Conservation (phyloP, 2,797 vertebrate species). For the Telmatherina bonti region DNA sequence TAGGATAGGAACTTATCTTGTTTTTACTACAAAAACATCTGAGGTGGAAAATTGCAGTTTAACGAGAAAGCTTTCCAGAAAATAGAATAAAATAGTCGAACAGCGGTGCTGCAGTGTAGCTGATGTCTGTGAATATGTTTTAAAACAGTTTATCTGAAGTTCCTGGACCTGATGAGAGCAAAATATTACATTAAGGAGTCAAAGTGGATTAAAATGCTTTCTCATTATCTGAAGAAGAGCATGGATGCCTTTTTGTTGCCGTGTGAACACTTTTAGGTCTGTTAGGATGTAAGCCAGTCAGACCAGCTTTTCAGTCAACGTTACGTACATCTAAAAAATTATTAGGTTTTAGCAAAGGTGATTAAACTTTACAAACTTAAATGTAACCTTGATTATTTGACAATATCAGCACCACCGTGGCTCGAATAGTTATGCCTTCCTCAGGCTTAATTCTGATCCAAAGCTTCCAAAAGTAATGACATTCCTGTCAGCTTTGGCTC, state of each 20-base stretch:
- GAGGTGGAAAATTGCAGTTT: slow-evolving; percentile 38
- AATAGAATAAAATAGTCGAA: background rate
- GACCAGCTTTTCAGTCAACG: background rate
- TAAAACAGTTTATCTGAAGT: slow-evolving; percentile 8
- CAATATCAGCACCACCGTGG: background rate
- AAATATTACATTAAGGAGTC: background rate
- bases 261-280: background rate
- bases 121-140: background rate
- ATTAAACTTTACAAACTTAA: background rate
- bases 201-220: background rate
- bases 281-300: background rate
- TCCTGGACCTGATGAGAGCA: background rate
- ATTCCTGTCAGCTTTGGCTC: background rate
- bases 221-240: background rate
- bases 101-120: slow-evolving; percentile 3
- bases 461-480: background rate
- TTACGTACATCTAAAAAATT: background rate
- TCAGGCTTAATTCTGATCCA: background rate
- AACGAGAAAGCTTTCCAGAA: slow-evolving; percentile 25
- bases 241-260: background rate
- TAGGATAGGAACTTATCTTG: slow-evolving; percentile 8
- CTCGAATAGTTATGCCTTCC: background rate
- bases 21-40: slow-evolving; percentile 45
- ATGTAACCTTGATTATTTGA: background rate
- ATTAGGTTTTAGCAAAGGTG: background rate